phyloP scores from a whole-genome alignment of 2,888 invertebrate species.

The Conistra vaccinii region DNA sequence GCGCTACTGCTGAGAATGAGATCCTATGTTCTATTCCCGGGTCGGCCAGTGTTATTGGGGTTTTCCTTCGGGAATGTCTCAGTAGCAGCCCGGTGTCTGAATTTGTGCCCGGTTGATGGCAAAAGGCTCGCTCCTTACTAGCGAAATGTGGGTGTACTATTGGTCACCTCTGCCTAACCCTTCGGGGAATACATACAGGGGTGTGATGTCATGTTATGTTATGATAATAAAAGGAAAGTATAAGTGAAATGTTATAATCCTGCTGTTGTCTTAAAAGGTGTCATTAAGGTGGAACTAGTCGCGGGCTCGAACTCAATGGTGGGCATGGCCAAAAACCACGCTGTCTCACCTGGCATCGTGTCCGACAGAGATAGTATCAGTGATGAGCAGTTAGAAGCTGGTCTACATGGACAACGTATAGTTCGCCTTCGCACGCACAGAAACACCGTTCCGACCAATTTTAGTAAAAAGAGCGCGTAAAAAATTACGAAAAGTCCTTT shows the following conservation, averaged over 20 bases:
- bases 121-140: background rate
- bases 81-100: background rate
- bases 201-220: too few relatives aligned
- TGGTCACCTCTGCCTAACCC: background rate
- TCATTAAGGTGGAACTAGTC: too few relatives aligned
- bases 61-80: background rate
- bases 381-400: too few relatives aligned
- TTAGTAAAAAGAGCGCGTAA: too few relatives aligned
- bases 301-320: too few relatives aligned
- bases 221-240: background rate
- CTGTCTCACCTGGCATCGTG: too few relatives aligned
- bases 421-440: too few relatives aligned
- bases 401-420: too few relatives aligned
- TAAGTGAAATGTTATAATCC: background rate
- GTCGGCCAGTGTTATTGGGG: background rate
- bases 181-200: background rate
- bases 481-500: too few relatives aligned
- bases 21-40: background rate
- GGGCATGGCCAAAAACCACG: too few relatives aligned
- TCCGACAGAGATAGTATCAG: too few relatives aligned
- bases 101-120: background rate
- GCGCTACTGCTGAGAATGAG: background rate
- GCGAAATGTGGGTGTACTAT: background rate
- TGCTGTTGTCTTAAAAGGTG: background rate
- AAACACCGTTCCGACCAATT: too few relatives aligned